Percentiles rank a stretch among this genome's conserved stretches.
Evolutionary conservation across 2,797 vertebrate species (phyloP).

Genomic region (Dipus sagitta): DNA sequence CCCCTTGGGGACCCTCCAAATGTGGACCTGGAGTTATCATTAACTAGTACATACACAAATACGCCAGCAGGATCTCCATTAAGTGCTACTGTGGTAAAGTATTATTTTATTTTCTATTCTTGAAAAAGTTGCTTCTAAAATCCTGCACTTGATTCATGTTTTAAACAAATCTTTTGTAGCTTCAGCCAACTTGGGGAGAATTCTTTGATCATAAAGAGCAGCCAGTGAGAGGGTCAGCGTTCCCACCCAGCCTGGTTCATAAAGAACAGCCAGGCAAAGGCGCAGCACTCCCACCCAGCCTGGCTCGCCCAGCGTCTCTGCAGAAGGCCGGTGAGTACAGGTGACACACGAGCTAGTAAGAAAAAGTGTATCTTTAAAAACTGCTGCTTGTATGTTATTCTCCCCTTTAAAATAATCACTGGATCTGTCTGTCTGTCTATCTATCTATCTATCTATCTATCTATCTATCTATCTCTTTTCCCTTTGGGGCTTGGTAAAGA

Average conservation of each 20-base stretch:
- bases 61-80: slow-evolving; percentile 95
- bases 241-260: slow-evolving; percentile 87
- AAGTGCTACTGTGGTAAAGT: slow-evolving; percentile 92
- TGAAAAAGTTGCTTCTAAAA: slow-evolving; percentile 52
- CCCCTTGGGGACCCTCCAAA: slow-evolving; percentile 97
- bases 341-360: neutral
- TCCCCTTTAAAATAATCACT: neutral
- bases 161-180: slow-evolving; percentile 79
- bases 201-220: slow-evolving; percentile 95
- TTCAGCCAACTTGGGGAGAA: slow-evolving; percentile 94
- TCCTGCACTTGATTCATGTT: neutral
- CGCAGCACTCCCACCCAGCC: slow-evolving; percentile 85
- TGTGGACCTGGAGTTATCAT: slow-evolving; percentile 96
- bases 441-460: neutral
- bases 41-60: slow-evolving; percentile 95
- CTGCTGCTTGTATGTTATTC: neutral
- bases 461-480: neutral
- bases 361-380: neutral
- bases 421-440: neutral
- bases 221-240: slow-evolving; percentile 86
- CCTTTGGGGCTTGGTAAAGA: neutral
- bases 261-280: slow-evolving; percentile 90
- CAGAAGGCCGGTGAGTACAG: slow-evolving; percentile 92
- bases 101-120: slow-evolving; percentile 57
- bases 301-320: slow-evolving; percentile 89